Evolutionary conservation across 2,888 invertebrate species (phyloP), one percentile per base, ranked within the genome.

Genomic region (Calameuta pallipes): DNA sequence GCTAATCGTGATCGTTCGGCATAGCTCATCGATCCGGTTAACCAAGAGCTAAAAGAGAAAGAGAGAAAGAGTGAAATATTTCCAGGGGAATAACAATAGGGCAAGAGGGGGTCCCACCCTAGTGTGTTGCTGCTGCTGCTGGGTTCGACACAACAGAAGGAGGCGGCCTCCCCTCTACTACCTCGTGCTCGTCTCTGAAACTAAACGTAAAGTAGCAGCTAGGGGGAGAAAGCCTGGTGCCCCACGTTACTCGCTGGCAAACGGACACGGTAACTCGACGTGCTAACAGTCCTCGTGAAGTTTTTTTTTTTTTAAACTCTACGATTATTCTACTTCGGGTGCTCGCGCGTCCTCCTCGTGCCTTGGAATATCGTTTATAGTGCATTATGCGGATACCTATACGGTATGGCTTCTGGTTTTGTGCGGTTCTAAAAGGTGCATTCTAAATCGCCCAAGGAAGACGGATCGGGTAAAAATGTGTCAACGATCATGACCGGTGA

Each of bases 401-500:
- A 23, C 56, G 23, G 56, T 56, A 56, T 56, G 56, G 56, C 23
- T 56, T 56, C 56, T 56, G 9, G 56, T 56, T 56, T 23, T 56
- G 56, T 56, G 56, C 56, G 9, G 56, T 23, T 56, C 23, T 56
- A 56, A 56, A 56, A 23, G 56, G 56, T 56, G 56, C 56, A 56
- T 9, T 56, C 56, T 56, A 23, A 56, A 9, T 41, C 15, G 9
- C 56, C 23, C 56, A 15, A 56, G 56, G 56, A 56, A 56, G 56
- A 56, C 56, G 23, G 56, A 56, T 56, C 56, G 56, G 56, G 56
- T 56, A 56, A 56, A 56, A 56, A 56, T 23, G 56, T 56, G 56
- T 56, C 23, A 56, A 56, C 56, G 23, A 56, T 36, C 36, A n/a
- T 6, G 71, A 35, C 74, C 56, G 37, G 73, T 79, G 83, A 77